Conservation (phyloP, 1,140 invertebrate genomes). For the Hyposmocoma kahamanoa region DNA sequence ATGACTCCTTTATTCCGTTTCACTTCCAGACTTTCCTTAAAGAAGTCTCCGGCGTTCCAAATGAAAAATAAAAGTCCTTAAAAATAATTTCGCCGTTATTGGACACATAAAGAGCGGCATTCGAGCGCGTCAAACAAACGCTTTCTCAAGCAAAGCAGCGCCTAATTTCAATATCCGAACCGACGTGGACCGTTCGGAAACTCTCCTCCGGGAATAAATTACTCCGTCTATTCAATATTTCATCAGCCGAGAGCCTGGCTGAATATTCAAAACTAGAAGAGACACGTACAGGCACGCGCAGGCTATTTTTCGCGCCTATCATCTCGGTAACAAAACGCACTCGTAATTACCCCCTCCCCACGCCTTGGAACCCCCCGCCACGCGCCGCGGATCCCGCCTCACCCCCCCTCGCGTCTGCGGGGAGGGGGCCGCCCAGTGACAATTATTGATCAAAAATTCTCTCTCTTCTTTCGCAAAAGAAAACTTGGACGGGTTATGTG, state of each 20-base stretch:
- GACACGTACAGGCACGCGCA: constrained; percentile 69
- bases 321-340: constrained; percentile 72
- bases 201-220: constrained; percentile 66
- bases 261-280: constrained; percentile 70
- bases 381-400: constrained; percentile 22
- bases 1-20: no score
- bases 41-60: no score
- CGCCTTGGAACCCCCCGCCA: constrained; percentile 17
- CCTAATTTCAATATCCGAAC: constrained; percentile 72
- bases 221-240: constrained; percentile 69
- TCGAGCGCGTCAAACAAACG: constrained; percentile 56
- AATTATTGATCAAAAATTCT: constrained; percentile 74
- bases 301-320: constrained; percentile 72
- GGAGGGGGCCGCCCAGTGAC: constrained; percentile 64
- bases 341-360: constrained; percentile 62
- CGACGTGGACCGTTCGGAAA: constrained; percentile 55
- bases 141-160: constrained; percentile 60
- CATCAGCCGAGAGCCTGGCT: constrained; percentile 63
- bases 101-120: constrained; percentile 29
- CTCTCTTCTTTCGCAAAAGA: constrained; percentile 73
- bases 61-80: constrained; percentile 8
- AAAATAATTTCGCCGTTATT: constrained; percentile 16
- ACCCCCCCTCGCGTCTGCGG: constrained; percentile 20
- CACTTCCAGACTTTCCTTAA: no score
- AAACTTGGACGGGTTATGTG: constrained; percentile 73